phyloP scores from a whole-genome alignment of 2,113 vertebrate genomes.

The Rhynchomys soricoides region DNA sequence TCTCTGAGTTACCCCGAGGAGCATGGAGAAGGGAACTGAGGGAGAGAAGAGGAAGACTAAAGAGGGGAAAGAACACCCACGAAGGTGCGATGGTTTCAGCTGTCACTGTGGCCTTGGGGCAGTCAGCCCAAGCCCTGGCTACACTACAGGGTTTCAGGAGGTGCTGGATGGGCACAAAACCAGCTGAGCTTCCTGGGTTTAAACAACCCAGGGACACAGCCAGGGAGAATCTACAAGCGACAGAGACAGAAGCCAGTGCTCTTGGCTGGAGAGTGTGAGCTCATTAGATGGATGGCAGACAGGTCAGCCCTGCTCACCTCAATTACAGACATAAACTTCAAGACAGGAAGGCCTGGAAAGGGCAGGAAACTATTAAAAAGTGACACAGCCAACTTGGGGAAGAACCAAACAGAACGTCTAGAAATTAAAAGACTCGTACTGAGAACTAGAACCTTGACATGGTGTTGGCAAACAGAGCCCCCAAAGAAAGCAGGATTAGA shows the following conservation, averaged over 20 bases:
- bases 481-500: not conserved
- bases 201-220: not conserved
- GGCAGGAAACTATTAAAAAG: conserved; percentile 48
- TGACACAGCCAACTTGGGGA: not conserved
- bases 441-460: not conserved
- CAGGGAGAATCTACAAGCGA: not conserved
- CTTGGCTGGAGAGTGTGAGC: not conserved
- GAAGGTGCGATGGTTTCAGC: not conserved
- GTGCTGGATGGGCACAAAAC: not conserved
- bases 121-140: not conserved
- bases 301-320: not conserved
- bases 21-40: not conserved
- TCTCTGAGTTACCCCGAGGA: not conserved
- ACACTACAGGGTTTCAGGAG: accelerated
- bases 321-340: not conserved
- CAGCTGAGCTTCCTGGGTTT: not conserved
- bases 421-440: not conserved
- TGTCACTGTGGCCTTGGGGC: not conserved
- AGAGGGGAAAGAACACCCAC: not conserved
- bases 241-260: not conserved
- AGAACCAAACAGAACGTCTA: conserved; percentile 29
- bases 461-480: not conserved
- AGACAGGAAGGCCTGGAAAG: not conserved
- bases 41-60: not conserved
- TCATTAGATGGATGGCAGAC: not conserved